Base-by-base conservation (phyloP, 2,888 invertebrate genomes). In the Yponomeuta evonymella region DNA sequence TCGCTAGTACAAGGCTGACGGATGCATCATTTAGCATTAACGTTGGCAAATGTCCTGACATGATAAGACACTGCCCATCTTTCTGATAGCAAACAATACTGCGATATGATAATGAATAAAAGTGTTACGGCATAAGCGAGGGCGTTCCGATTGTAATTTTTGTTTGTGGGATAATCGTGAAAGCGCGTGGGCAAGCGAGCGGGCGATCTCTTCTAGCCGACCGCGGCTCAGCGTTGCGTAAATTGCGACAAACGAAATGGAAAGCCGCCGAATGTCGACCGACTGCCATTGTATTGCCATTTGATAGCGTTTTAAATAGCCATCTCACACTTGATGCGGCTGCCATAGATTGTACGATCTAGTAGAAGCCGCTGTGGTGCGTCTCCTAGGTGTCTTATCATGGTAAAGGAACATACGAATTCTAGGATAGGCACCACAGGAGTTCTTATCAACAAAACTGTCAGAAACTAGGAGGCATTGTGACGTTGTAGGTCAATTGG, bases 31-130 rank as follows among this genome's bases (percentile, higher is more conserved):
- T 58, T 58, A 58, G 51, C 15, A 58, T 58, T 12, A 51, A 51
- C 51, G 51, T 51, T 58, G 51, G 15, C 51, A 58, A 51, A 58
- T 58, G 15, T 5, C 12, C 15, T 43, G 43, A 12, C 51, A 58
- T 58, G 12, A 58, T 15, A 58, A 15, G 15, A 15, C 12, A 5
- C 12, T 12, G 15, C 15, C 51, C 15, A 15, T 58, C 51, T 58
- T 12, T 58, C 51, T 58, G 51, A 15, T 58, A 43, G 58, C 75
- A 73, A 74, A 78, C 75, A 76, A 76, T 77, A 77, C 76, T 73
- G 75, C 77, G 76, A 78, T 81, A 81, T 82, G 80, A 77, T 84
- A 85, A 86, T 86, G 83, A 85, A 85, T 85, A 82, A 80, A 77
- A 74, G 75, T 75, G 78, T 81, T 81, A 79, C 79, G 77, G 74